Conservation (phyloP, 2,797 vertebrate species). For the Melanotaenia trifasciata region DNA sequence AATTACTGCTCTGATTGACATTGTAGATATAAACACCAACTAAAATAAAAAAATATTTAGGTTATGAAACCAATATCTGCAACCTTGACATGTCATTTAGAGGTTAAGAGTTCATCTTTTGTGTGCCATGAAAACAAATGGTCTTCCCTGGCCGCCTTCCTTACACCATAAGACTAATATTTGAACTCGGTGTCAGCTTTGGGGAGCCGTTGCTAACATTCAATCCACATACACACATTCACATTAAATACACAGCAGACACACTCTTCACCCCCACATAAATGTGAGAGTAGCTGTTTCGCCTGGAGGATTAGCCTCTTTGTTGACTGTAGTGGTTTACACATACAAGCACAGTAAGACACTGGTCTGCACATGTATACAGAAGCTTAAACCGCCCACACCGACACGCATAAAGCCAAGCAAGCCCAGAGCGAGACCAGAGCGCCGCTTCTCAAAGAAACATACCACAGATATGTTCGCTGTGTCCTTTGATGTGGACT, state of each 20-base stretch:
- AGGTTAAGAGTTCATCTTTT: constrained; percentile 21
- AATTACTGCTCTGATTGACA: not conserved
- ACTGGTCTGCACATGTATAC: constrained; percentile 53
- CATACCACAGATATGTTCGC: constrained; percentile 23
- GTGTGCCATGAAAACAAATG: constrained; percentile 32
- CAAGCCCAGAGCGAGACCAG: constrained; percentile 52
- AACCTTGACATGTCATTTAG: constrained; percentile 4
- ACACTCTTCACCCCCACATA: constrained; percentile 52
- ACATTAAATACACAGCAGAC: constrained; percentile 45
- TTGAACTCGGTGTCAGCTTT: constrained; percentile 2
- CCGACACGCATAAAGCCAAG: constrained; percentile 49
- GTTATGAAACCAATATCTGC: not conserved
- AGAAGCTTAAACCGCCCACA: constrained; percentile 71
- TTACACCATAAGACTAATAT: constrained; percentile 21
- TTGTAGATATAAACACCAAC: not conserved
- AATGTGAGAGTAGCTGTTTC: constrained; percentile 53
- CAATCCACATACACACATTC: constrained; percentile 31
- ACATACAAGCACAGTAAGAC: constrained; percentile 50
- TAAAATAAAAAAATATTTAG: not conserved
- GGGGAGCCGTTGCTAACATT: constrained; percentile 39
- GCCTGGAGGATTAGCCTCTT: constrained; percentile 73
- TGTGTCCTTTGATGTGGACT: constrained; percentile 74
- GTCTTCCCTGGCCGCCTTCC: constrained; percentile 4
- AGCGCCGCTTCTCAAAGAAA: constrained; percentile 35
- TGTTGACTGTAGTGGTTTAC: constrained; percentile 70